Percentiles rank a stretch among this genome's conserved stretches.
These are phyloP conservation scores for Crocidura indochinensis DNA, from an alignment of 2,797 vertebrate genomes.

Conservation along the genomic window DNA sequence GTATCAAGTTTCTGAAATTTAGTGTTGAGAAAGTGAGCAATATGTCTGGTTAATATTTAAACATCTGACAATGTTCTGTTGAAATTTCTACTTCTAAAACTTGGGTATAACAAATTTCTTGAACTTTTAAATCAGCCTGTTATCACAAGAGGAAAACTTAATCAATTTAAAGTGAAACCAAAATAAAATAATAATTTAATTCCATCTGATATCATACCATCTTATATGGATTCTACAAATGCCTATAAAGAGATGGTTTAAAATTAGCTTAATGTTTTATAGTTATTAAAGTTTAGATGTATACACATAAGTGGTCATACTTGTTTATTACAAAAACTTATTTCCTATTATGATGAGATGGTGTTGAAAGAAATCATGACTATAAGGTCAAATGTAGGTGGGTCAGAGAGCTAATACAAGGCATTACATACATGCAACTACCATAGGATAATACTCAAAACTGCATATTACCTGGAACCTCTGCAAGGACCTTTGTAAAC, in stretches of 20 bases:
- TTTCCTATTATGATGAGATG: slow-evolving; percentile 41
- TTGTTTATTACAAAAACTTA: not conserved
- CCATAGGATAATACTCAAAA: too few relatives aligned
- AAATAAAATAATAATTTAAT: slow-evolving; percentile 70
- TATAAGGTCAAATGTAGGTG: not conserved
- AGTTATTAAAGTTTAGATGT: not conserved
- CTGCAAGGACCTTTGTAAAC: too few relatives aligned
- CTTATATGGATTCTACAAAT: slow-evolving; percentile 59
- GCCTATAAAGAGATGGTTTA: not conserved
- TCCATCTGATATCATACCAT: slow-evolving; percentile 35
- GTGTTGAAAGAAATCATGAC: slow-evolving; percentile 44
- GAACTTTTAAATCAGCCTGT: slow-evolving; percentile 82
- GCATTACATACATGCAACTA: too few relatives aligned
- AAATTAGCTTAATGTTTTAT: not conserved
- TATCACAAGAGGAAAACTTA: slow-evolving; percentile 77
- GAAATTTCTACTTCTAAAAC: slow-evolving; percentile 86
- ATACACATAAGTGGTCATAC: not conserved
- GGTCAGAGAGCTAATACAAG: too few relatives aligned
- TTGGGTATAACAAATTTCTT: slow-evolving; percentile 84
- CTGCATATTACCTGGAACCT: too few relatives aligned
- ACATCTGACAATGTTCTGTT: slow-evolving; percentile 83
- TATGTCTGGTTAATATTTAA: slow-evolving; percentile 88
- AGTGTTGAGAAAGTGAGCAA: slow-evolving; percentile 77
- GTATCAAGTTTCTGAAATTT: slow-evolving; percentile 89
- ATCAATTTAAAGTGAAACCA: slow-evolving; percentile 75